Evolutionary conservation across 2,113 vertebrate genomes (phyloP), one percentile per base, ranked within the genome.

Genomic region (Sciurus niger): DNA sequence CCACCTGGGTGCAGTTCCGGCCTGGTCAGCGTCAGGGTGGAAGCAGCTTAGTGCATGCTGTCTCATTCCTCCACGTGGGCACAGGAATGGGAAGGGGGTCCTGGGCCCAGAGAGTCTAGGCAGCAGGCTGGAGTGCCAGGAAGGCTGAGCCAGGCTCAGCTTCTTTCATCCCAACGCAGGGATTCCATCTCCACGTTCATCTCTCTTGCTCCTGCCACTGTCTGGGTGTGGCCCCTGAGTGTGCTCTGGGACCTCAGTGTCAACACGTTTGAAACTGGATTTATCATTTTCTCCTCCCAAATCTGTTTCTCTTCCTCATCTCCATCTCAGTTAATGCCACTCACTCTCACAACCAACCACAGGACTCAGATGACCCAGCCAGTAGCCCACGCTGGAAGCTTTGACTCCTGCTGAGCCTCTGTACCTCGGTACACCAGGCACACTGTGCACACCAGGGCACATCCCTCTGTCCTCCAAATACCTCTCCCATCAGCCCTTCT

Each of bases 381-480:
- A n/a, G n/a, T 16, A 63, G 20, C 60, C 51, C 67, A 67, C 22
- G 14, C 24, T 32, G 63, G 60, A 83, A 34, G 32, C 70, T 32
- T 17, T 7, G 72, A 63, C 4, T 28, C 58, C 48, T 63, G 28
- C 10, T 4, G 4, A 0, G 16, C 20, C 77, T 48, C n/a, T 51
- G 6, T 0, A 0, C 12, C 43, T 46, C 43, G 34, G 6, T 5
- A 32, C 8, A 40, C 8, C 68, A 89, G n/a, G 72, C 30, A 24
- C 16, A 4, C 17, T 5, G 10, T 2, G 24, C 60, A 24, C 58
- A 10, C 53, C 13, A 20, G 0, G 14, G 13, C 83, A 63, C 0
- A 0, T n/a, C 58, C 46, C 73, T 58, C 20, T 63, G 46, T 10
- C 65, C n/a, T 13, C 73, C 72, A 86, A 37, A 60, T 6, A 48